These are phyloP conservation scores for Genyomyrus donnyi DNA, from an alignment of 2,113 vertebrate species.

Conservation along the genomic window DNA sequence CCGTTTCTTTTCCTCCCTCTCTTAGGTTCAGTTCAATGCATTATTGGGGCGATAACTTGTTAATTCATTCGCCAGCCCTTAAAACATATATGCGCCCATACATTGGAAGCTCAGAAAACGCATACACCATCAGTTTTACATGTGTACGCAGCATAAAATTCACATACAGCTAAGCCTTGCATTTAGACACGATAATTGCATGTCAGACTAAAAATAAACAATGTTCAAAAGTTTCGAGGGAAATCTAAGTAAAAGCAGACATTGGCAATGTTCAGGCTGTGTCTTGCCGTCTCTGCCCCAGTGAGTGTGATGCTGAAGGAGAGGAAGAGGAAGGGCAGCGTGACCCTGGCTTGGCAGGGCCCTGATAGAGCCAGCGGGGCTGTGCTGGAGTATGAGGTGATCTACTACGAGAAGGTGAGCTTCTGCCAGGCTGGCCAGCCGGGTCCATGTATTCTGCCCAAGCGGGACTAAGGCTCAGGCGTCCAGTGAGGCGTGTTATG, in stretches of 20 bases:
- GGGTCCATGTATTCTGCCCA: background rate
- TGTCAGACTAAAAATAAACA: background rate
- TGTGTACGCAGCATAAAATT: background rate
- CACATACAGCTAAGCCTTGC: background rate
- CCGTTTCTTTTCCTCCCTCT: background rate
- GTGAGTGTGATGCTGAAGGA: conserved; percentile 73
- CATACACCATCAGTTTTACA: background rate
- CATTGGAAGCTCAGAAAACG: background rate
- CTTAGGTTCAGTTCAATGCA: background rate
- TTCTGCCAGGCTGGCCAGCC: background rate
- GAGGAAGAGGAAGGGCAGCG: conserved; percentile 69
- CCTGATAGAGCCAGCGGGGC: conserved; percentile 47
- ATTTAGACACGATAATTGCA: background rate
- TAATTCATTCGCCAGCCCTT: background rate
- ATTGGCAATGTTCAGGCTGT: background rate
- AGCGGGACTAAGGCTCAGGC: background rate
- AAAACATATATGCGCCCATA: background rate
- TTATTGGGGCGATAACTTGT: background rate
- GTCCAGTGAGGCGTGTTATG: background rate
- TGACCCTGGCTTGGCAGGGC: conserved; percentile 53
- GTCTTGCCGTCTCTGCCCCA: conserved; percentile 26
- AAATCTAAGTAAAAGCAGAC: background rate
- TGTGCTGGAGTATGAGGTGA: conserved; percentile 74
- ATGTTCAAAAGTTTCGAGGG: background rate
- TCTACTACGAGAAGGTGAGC: conserved; percentile 73